Evolutionary conservation across 2,888 invertebrate genomes (phyloP), one percentile per base, ranked within the genome.

Genomic region (Latrodectus hesperus): DNA sequence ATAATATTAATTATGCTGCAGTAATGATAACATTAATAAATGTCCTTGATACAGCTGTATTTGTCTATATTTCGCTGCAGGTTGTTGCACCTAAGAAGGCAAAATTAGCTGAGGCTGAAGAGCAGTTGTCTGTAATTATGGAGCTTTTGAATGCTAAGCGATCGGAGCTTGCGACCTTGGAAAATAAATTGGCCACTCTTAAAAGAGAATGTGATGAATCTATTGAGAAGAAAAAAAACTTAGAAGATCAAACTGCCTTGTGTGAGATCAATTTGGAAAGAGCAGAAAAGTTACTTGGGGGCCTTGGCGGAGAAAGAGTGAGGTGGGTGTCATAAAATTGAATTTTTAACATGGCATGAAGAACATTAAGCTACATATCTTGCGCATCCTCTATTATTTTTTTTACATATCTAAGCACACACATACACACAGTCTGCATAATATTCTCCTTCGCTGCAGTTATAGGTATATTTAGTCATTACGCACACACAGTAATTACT

Each of bases 121-220:
- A 82, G 10, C 74, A 89, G 38, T 64, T 89, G 22, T 72, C 52
- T 6, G 70, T 94, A 74, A 98, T 98, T 93, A 98, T 99, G 97
- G 97, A 96, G 91, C 97, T 96, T 85, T 93, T 99, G 55, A 98
- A 98, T 92, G 95, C 95, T 65, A 99, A 99, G 93, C 93, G 98
- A 88, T 96, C 96, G 0, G 96, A 98, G 91, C 93, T 99, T 71
- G 96, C 97, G 92, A 95, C 95, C 93, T 96, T 97, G 9, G 94
- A 96, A 10, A 96, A 96, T 91, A 96, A 96, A 91, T 92, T 98
- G 86, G 96, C 98, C 93, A 95, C 96, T 0, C 93, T 99, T 14
- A 98, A 98, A 92, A 98, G 99, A 92, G 97, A 98, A 92, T 97
- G 99, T 92, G 97, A 98, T 1, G 97, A 96, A 84, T 98, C 98